Evolutionary conservation across 2,113 vertebrate species (phyloP).

Genomic region (Dasyornis broadbenti): DNA sequence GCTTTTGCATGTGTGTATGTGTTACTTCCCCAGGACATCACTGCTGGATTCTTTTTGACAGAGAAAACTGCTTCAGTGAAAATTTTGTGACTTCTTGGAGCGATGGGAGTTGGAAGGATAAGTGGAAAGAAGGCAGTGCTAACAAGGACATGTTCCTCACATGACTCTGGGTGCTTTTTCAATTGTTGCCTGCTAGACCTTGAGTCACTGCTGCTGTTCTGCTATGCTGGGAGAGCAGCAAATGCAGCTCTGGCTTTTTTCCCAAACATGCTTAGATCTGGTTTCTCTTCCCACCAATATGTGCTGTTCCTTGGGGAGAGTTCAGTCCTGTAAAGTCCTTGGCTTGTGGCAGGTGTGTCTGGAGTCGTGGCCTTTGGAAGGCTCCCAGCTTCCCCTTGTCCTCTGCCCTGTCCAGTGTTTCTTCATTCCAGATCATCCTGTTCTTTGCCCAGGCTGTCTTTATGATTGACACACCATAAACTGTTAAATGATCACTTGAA

Average conservation of each 20-base stretch:
- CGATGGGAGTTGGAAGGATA: neutral
- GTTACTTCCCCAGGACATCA: neutral
- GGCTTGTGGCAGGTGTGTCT: neutral
- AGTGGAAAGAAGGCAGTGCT: neutral
- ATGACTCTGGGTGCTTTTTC: neutral
- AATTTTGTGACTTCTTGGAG: neutral
- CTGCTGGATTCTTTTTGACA: neutral
- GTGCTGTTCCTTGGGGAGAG: neutral
- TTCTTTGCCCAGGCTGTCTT: neutral
- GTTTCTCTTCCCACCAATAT: neutral
- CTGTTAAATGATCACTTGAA: neutral
- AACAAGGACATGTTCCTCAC: neutral
- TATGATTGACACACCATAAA: neutral
- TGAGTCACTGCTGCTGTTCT: neutral
- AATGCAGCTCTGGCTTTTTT: neutral
- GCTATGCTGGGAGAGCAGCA: neutral
- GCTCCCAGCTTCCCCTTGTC: neutral
- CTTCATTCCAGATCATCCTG: neutral
- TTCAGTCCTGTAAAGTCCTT: neutral
- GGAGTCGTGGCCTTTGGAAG: neutral
- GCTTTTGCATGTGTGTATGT: neutral
- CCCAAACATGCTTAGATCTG: neutral
- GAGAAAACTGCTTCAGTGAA: neutral
- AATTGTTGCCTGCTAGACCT: neutral
- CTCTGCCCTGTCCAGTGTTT: neutral